Percentiles rank a stretch among this genome's conserved stretches.
These are phyloP conservation scores for Scrobipalpa costella DNA, from an alignment of 2,888 invertebrate species.

Conservation along the genomic window DNA sequence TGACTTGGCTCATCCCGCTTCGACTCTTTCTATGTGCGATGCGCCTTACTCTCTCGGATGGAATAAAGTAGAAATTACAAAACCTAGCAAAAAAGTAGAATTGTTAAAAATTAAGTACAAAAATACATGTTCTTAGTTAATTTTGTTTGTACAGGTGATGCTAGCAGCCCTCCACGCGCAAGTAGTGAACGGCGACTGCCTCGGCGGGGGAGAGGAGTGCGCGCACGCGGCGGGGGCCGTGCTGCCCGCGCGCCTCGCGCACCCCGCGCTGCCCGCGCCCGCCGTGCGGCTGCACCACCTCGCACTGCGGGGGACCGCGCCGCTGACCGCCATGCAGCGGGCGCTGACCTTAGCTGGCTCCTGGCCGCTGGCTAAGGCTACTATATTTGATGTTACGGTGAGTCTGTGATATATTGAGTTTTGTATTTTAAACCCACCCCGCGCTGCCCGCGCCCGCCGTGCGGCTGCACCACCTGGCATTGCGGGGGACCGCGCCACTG, in stretches of 20 bases:
- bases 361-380: conserved; percentile 96
- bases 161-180: conserved; percentile 96
- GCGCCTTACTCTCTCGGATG: too few relatives aligned
- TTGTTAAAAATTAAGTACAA: too few relatives aligned
- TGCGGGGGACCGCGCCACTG: conserved; percentile 91
- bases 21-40: too few relatives aligned
- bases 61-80: too few relatives aligned
- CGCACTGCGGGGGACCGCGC: conserved; percentile 91
- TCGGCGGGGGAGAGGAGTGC: conserved; percentile 83
- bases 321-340: conserved; percentile 93
- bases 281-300: conserved; percentile 96
- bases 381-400: conserved; percentile 87
- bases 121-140: background rate
- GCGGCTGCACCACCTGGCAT: conserved; percentile 93
- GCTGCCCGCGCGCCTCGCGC: conserved; percentile 89
- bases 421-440: conserved; percentile 56
- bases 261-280: conserved; percentile 89
- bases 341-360: conserved; percentile 95
- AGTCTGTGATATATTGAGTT: conserved; percentile 8
- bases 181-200: conserved; percentile 93
- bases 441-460: conserved; percentile 90
- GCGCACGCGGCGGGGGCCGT: conserved; percentile 88
- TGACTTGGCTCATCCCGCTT: too few relatives aligned
- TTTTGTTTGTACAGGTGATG: conserved; percentile 86
- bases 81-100: too few relatives aligned